Evolutionary conservation across 2,888 invertebrate genomes (phyloP).

Genomic region (Erebia palarica): DNA sequence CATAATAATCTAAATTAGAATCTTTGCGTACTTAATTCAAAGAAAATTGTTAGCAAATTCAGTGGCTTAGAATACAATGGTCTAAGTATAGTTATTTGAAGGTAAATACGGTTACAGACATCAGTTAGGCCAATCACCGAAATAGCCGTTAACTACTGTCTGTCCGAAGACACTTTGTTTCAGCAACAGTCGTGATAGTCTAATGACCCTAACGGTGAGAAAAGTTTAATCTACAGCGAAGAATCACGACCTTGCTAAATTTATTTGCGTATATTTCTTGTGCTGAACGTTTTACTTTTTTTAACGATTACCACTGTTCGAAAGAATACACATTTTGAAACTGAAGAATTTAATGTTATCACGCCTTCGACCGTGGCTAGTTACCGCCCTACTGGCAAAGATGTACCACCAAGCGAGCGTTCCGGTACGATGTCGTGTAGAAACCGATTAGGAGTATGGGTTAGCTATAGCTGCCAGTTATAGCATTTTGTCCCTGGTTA

Average conservation of each 20-base stretch:
- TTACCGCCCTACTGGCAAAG: no score
- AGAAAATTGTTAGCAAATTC: no score
- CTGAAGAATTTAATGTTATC: not conserved
- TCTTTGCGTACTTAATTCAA: no score
- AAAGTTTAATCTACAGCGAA: constrained; percentile 15
- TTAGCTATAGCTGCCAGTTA: no score
- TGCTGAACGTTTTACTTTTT: not conserved
- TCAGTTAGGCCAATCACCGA: not conserved
- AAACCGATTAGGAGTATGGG: no score
- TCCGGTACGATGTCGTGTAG: no score
- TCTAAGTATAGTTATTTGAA: not conserved
- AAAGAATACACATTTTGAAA: not conserved
- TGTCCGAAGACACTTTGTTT: constrained; percentile 1
- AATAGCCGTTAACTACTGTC: not conserved
- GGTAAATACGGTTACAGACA: not conserved
- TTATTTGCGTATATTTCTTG: constrained; percentile 10
- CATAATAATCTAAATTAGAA: no score
- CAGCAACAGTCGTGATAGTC: constrained; percentile 26
- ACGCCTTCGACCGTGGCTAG: no score
- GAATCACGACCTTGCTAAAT: constrained; percentile 22
- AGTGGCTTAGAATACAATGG: no score
- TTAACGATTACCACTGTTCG: not conserved
- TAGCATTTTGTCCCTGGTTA: no score
- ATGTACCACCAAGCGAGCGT: no score
- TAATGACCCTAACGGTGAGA: constrained; percentile 26